Evolutionary conservation across 1,140 invertebrate species (phyloP).

Genomic region (Neodiprion pinetum): DNA sequence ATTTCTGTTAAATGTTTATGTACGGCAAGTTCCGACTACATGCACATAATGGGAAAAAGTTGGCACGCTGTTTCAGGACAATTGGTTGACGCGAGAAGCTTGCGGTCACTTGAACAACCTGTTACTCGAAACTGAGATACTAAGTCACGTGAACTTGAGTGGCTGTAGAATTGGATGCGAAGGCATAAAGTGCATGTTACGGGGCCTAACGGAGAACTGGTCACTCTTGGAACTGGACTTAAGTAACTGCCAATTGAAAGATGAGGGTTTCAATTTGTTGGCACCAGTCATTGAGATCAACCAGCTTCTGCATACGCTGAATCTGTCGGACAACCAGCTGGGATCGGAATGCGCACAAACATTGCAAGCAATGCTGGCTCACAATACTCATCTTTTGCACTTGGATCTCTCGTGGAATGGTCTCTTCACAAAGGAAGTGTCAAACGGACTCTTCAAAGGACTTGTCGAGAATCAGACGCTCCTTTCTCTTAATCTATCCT

Average conservation of each 20-base stretch:
- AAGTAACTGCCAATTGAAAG: constrained; percentile 53
- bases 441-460: constrained; percentile 42
- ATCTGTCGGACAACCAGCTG: constrained; percentile 55
- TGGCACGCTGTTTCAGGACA: constrained; percentile 40
- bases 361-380: constrained; percentile 38
- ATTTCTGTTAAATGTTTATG: constrained; percentile 11
- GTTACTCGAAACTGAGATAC: constrained; percentile 44
- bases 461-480: constrained; percentile 42
- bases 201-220: constrained; percentile 40
- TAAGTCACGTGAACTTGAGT: constrained; percentile 52
- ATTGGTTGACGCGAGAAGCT: constrained; percentile 52
- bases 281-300: constrained; percentile 35
- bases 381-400: constrained; percentile 46
- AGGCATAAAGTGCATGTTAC: constrained; percentile 47
- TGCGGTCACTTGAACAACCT: constrained; percentile 58
- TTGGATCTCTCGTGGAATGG: constrained; percentile 63
- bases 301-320: constrained; percentile 41
- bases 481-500: constrained; percentile 50
- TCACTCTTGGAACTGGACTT: constrained; percentile 54
- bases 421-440: constrained; percentile 39
- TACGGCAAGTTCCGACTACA: constrained; percentile 8
- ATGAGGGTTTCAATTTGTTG: constrained; percentile 50
- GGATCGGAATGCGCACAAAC: constrained; percentile 35
- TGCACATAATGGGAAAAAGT: background rate
- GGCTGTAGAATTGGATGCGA: constrained; percentile 55